A percentile compares a stretch with the other conserved stretches of the same genome.
Conservation (phyloP, 1,140 invertebrate genomes). For the Drosophila truncata region DNA sequence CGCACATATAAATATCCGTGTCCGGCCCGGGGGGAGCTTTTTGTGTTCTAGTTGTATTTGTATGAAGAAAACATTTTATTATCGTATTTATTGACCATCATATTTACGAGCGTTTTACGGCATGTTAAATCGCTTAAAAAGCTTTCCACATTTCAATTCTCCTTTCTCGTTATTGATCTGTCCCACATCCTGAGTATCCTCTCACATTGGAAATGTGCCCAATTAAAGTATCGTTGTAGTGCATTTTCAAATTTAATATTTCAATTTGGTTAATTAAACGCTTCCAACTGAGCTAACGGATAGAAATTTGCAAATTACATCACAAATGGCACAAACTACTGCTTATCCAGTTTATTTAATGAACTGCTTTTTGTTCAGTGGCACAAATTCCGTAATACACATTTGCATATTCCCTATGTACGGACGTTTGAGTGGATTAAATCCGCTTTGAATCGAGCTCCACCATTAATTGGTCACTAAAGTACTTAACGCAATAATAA, state of each 20-base stretch:
- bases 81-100: conserved; percentile 77
- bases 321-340: conserved; percentile 3
- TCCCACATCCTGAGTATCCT: conserved; percentile 27
- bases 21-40: conserved; percentile 50
- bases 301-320: conserved; percentile 19
- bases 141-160: conserved; percentile 48
- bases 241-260: conserved; percentile 17
- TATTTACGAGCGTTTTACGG: conserved; percentile 70
- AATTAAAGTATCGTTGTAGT: conserved; percentile 10
- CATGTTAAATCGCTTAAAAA: conserved; percentile 68
- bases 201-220: neutral
- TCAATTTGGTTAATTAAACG: conserved; percentile 35
- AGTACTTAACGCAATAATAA: conserved; percentile 35
- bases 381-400: conserved; percentile 30
- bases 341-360: conserved; percentile 21
- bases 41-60: conserved; percentile 63
- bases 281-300: conserved; percentile 31
- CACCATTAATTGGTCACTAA: conserved; percentile 35
- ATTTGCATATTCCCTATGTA: conserved; percentile 27
- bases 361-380: conserved; percentile 28
- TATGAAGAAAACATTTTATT: conserved; percentile 65
- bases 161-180: conserved; percentile 45
- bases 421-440: conserved; percentile 24
- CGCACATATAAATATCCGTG: conserved; percentile 32
- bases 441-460: conserved; percentile 8